Percentiles rank a stretch among this genome's conserved stretches.
Conservation (phyloP, 2,113 vertebrate genomes). For the Dascyllus trimaculatus region DNA sequence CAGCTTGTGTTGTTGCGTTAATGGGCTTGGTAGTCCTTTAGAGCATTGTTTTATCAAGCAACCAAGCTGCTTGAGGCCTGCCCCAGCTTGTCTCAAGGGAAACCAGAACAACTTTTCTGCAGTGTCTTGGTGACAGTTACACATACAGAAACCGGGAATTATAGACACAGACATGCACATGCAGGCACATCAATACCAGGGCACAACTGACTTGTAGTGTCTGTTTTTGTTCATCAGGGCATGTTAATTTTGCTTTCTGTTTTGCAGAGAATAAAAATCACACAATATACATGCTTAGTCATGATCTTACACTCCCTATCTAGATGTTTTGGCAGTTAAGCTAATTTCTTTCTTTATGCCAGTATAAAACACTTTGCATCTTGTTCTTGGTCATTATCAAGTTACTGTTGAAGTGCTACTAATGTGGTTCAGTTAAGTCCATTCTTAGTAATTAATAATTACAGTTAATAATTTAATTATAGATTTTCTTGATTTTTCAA, state of each 20-base stretch:
- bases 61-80: constrained; percentile 23
- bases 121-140: neutral
- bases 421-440: neutral
- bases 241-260: neutral
- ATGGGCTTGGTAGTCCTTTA: constrained; percentile 11
- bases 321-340: neutral
- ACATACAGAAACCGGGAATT: neutral
- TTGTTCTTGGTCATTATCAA: neutral
- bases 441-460: too few species aligned
- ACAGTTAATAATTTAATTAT: too few species aligned
- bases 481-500: too few species aligned
- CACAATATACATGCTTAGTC: too few species aligned
- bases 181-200: constrained; percentile 8
- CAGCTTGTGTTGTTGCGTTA: constrained; percentile 1
- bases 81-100: constrained; percentile 40
- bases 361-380: neutral
- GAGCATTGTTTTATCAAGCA: constrained; percentile 20
- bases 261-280: neutral
- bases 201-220: neutral
- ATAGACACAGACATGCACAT: neutral
- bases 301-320: neutral
- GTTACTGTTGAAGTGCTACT: too few species aligned
- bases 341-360: neutral
- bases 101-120: constrained; percentile 33
- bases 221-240: neutral